Evolutionary conservation across 2,797 vertebrate species (phyloP), one percentile per base, ranked within the genome.

Genomic region (Micromesistius poutassou): DNA sequence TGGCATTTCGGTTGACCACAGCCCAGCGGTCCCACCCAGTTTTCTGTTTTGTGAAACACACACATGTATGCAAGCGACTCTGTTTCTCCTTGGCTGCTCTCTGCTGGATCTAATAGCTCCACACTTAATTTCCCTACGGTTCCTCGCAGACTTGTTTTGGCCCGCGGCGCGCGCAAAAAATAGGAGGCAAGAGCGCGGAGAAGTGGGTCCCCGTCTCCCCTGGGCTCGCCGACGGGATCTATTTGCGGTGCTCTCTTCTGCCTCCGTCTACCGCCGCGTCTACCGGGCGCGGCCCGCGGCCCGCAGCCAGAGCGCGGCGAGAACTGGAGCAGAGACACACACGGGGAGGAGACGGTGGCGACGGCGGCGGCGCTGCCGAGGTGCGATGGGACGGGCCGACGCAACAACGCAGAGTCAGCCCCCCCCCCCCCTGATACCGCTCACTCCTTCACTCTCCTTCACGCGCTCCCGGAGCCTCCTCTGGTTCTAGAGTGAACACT

Each of bases 41-140:
- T 91, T 91, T 91, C 86, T 46, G 7, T 14, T 73, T n/a, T 1
- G n/a, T 42, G 68, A 78, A 88, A 85, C 91, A 89, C 83, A 86
- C 84, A 77, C 89, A 88, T 92, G 92, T 92, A 90, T 93, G 81
- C 76, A 81, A 81, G 81, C 72, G 83, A 84, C 81, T 82, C 78
- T 85, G 82, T 80, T 78, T 79, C 76, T 89, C 86, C 85, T 83
- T 79, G 3, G 91, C 87, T 84, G 75, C 79, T 78, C 80, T 80
- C 66, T 35, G n/a, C 87, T 80, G 84, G 83, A 91, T 90, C 89
- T 91, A 92, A 91, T 92, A 88, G 90, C 88, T 91, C 85, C 79
- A 85, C 88, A 89, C 92, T 91, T 93, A 93, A 94, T 94, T 94
- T 94, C 93, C 94, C 94, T 90, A 87, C 80, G 91, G 94, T 91